These are phyloP conservation scores for Astropecten irregularis DNA, from an alignment of 53 echinoderm and acorn worm genomes.

Conservation along the genomic window DNA sequence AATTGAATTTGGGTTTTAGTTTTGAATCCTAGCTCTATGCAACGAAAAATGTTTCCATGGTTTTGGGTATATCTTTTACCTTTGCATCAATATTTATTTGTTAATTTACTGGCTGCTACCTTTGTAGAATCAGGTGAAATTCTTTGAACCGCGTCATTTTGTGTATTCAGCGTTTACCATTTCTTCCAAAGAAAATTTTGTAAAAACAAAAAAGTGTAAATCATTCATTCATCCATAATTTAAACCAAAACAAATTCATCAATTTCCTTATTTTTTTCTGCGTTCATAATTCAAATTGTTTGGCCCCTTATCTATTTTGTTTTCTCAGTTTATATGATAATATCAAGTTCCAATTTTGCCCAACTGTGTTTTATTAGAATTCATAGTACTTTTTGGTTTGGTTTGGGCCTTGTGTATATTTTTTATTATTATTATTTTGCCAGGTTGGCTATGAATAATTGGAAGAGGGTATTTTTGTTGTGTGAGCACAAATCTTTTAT, in stretches of 20 bases:
- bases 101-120: no score
- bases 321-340: neutral
- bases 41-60: no score
- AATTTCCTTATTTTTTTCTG: neutral
- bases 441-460: constrained; percentile 5
- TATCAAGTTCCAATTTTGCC: neutral
- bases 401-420: constrained; percentile 45
- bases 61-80: no score
- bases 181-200: neutral
- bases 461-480: constrained; percentile 33
- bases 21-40: no score
- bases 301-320: neutral
- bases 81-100: no score
- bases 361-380: neutral
- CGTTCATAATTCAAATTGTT: neutral
- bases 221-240: neutral
- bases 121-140: no score
- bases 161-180: neutral
- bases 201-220: constrained; percentile 7
- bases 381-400: constrained; percentile 18
- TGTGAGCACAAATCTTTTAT: constrained; percentile 53
- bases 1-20: no score
- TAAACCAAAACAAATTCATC: neutral
- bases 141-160: no score
- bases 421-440: no score